phyloP scores from a whole-genome alignment of 2,888 invertebrate species.

The Strigamia crassipes region DNA sequence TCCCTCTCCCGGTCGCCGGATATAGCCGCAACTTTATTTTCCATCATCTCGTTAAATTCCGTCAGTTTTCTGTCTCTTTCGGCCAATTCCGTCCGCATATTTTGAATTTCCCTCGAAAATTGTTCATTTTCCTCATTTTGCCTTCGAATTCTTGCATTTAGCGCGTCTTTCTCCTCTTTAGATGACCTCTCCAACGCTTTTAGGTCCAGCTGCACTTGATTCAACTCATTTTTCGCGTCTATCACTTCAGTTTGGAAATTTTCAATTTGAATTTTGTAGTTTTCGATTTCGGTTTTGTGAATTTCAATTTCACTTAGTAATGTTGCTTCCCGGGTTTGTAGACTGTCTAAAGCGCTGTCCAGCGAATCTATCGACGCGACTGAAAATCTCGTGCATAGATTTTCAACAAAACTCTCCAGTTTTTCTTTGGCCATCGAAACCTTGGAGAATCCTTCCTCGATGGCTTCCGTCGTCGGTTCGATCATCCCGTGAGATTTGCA shows the following conservation, averaged over 20 bases:
- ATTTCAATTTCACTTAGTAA: not conserved
- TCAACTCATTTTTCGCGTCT: constrained; percentile 13
- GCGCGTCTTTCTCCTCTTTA: not conserved
- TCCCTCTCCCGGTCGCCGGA: not conserved
- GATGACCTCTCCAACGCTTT: not conserved
- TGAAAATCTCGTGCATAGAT: not conserved
- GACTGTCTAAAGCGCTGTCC: not conserved
- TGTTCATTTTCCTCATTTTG: not conserved
- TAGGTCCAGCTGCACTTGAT: not conserved
- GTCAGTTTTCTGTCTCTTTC: not conserved
- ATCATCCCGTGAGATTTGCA: constrained; percentile 60
- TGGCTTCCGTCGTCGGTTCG: constrained; percentile 61
- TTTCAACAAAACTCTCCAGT: not conserved
- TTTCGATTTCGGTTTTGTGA: not conserved
- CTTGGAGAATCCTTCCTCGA: constrained; percentile 51
- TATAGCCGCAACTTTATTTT: not conserved
- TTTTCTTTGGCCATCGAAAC: not conserved
- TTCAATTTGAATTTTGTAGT: not conserved
- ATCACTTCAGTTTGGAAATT: not conserved
- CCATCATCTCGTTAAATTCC: not conserved
- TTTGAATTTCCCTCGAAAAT: not conserved
- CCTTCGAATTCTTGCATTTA: not conserved
- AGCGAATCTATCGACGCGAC: not conserved
- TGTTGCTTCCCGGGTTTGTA: not conserved
- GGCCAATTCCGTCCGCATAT: not conserved